Percentiles rank a stretch among this genome's conserved stretches.
Conservation (phyloP, 2,888 invertebrate genomes). For the Chrysotoxum bicinctum region DNA sequence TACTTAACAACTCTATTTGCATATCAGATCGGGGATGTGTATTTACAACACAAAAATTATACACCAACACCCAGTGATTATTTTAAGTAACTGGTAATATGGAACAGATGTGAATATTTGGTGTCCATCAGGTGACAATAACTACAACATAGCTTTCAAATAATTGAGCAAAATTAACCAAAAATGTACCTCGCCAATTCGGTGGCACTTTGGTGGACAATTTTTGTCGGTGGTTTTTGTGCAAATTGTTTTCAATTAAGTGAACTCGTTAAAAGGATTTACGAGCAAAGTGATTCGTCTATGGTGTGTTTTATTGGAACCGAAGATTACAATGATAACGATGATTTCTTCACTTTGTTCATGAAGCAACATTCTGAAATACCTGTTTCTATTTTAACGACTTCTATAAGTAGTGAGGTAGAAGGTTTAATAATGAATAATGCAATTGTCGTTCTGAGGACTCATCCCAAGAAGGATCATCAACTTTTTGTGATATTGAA, state of each 20-base stretch:
- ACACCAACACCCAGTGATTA: not conserved
- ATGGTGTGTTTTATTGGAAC: constrained; percentile 1
- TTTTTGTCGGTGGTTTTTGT: not conserved
- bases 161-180: not conserved
- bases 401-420: not conserved
- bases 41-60: not conserved
- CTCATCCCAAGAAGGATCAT: not conserved
- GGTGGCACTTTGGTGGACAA: not conserved
- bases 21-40: constrained; percentile 9
- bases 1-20: not conserved
- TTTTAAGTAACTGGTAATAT: constrained; percentile 5
- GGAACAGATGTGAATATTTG: not conserved
- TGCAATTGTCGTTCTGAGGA: not conserved
- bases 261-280: constrained; percentile 1
- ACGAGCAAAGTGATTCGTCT: constrained; percentile 18
- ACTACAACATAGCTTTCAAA: not conserved
- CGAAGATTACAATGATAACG: not conserved
- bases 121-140: not conserved
- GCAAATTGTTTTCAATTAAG: constrained; percentile 14
- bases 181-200: constrained; percentile 15
- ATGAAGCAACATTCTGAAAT: not conserved
- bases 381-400: constrained; percentile 4
- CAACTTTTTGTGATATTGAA: not conserved
- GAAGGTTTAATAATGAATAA: not conserved
- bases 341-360: not conserved